phyloP scores from a whole-genome alignment of 2,888 invertebrate species.

The Cataglyphis livida region DNA sequence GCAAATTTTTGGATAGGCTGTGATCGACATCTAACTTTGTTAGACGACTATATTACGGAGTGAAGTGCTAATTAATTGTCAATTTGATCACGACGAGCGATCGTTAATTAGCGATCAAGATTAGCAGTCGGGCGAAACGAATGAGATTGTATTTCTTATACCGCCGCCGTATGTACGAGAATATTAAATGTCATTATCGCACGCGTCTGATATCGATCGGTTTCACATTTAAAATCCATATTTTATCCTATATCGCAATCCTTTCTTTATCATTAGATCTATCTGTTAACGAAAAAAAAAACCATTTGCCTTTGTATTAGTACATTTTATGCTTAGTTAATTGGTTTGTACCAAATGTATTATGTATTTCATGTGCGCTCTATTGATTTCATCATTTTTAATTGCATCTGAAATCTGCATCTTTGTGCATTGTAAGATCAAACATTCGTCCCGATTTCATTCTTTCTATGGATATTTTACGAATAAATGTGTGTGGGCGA shows the following conservation, averaged over 20 bases:
- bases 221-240: slow-evolving; percentile 9
- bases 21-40: slow-evolving; percentile 79
- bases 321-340: slow-evolving; percentile 15
- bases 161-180: slow-evolving; percentile 71
- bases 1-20: slow-evolving; percentile 80
- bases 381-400: slow-evolving; percentile 2
- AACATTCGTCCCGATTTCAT: not conserved
- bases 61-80: slow-evolving; percentile 68
- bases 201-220: slow-evolving; percentile 55
- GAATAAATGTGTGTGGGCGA: slow-evolving; percentile 12
- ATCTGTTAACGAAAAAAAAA: not conserved
- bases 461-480: slow-evolving; percentile 5
- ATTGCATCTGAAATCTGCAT: not conserved
- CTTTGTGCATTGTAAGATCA: not conserved
- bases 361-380: not conserved
- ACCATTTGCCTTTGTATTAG: not conserved
- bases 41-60: slow-evolving; percentile 69
- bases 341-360: not conserved
- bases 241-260: slow-evolving; percentile 33
- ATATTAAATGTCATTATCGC: slow-evolving; percentile 77
- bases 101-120: slow-evolving; percentile 61
- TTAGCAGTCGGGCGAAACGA: slow-evolving; percentile 28
- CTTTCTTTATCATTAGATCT: slow-evolving; percentile 8
- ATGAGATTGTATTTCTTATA: slow-evolving; percentile 76
- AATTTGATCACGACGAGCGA: slow-evolving; percentile 52